Percentiles rank a stretch among this genome's conserved stretches.
Evolutionary conservation across 2,797 vertebrate species (phyloP).

Genomic region (Falco naumanni): DNA sequence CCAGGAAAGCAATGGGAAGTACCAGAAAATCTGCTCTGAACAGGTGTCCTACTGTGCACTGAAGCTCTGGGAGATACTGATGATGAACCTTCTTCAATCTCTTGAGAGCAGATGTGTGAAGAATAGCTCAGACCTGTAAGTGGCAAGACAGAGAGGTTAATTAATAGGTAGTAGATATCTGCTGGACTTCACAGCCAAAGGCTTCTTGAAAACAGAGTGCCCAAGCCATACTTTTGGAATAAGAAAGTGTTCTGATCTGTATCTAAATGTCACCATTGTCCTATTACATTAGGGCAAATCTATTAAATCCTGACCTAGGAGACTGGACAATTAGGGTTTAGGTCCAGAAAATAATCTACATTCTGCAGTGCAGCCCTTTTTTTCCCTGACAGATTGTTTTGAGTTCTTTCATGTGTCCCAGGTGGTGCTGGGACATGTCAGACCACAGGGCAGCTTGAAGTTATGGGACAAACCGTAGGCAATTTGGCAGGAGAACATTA

Average conservation of each 20-base stretch:
- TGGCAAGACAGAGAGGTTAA: background rate
- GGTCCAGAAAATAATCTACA: background rate
- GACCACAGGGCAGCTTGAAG: constrained; percentile 34
- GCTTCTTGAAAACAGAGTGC: background rate
- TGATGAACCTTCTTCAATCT: background rate
- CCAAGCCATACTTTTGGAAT: background rate
- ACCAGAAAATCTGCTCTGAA: background rate
- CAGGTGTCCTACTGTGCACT: background rate
- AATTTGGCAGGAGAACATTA: constrained; percentile 63
- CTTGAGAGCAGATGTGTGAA: background rate
- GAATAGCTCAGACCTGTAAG: background rate
- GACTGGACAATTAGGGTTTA: background rate
- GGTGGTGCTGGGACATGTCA: constrained; percentile 27
- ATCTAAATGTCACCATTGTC: background rate
- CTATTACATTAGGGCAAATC: background rate
- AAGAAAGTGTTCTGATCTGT: background rate
- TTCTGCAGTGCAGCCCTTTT: background rate
- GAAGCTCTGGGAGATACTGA: background rate
- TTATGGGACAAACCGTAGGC: constrained; percentile 22
- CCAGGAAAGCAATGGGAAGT: background rate
- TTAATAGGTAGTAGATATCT: background rate
- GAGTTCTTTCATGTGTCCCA: constrained; percentile 36
- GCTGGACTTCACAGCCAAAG: background rate
- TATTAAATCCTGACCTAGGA: background rate
- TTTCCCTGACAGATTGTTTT: background rate